Evolutionary conservation across 2,888 invertebrate genomes (phyloP), one percentile per base, ranked within the genome.

Genomic region (Busseola fusca): DNA sequence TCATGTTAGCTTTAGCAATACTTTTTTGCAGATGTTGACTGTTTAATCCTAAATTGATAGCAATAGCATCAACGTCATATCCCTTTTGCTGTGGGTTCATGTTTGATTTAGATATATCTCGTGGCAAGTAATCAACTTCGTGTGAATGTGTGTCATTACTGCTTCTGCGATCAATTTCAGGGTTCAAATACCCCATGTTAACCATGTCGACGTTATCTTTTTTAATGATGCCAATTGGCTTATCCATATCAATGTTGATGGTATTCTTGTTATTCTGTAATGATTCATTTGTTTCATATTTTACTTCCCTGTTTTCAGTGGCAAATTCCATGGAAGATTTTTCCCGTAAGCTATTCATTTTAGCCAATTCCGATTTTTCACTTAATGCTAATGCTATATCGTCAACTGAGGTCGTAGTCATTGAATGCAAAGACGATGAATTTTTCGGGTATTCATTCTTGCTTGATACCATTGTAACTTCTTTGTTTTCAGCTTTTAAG

Each of bases 181-280:
- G 87, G 76, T 93, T 93, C 88, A 94, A 90, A 79, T 96, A 96
- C 6, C 96, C 95, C 95, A 96, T 95, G 81, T 95, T 96, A 3
- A 96, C 90, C 95, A 96, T 95, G 82, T 96, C 96, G 54, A 95
- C 90, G 78, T 91, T 92, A 77, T 95, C 94, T 75, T 94, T 91
- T 67, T 91, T 93, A 14, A 88, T 84, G 52, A 90, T 88, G 78
- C 86, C 85, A 16, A 91, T 84, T 7, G 91, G 81, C 80, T 92
- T 91, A 65, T 85, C 91, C 50, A 84, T 56, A 52, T 94, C 91
- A 6, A 84, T 78, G 65, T 81, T 82, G 54, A 78, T 87, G 6
- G 73, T 63, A 72, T 91, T 91, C 76, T 91, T 92, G 77, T 86
- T 87, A 74, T 93, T 89, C 64, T 87, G 90, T 40, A 80, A 70